These are phyloP conservation scores for Leptobrachium ailaonicum DNA, from an alignment of 2,113 vertebrate species.

Conservation along the genomic window DNA sequence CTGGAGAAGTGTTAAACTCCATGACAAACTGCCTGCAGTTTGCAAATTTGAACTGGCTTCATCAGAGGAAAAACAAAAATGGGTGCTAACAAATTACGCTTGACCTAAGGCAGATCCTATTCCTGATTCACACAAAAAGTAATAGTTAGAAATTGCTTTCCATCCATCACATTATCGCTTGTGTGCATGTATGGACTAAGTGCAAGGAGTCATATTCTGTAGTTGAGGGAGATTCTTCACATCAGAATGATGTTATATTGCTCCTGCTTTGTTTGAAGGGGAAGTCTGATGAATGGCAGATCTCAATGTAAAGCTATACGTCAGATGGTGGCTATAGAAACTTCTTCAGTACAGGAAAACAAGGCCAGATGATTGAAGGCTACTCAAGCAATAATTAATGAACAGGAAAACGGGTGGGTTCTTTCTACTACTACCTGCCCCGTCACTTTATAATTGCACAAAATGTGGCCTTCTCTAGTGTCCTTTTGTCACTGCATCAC, in stretches of 20 bases:
- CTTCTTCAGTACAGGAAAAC: neutral
- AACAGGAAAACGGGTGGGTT: slow-evolving; percentile 7
- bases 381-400: slow-evolving; percentile 20
- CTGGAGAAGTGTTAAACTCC: neutral
- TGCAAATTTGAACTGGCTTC: slow-evolving; percentile 15
- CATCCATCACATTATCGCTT: no score
- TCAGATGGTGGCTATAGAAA: neutral
- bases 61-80: neutral
- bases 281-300: neutral
- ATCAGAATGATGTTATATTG: no score
- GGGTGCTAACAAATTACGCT: slow-evolving; percentile 6
- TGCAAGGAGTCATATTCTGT: no score
- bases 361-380: neutral
- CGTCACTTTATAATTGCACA: slow-evolving; percentile 1
- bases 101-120: no score
- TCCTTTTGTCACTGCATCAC: slow-evolving; percentile 73
- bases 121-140: no score
- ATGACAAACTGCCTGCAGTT: slow-evolving; percentile 36
- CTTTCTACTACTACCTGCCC: slow-evolving; percentile 3
- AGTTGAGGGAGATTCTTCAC: no score
- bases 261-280: no score
- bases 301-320: neutral
- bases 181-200: no score
- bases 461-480: neutral
- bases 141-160: no score